Percentiles rank a stretch among this genome's conserved stretches.
Conservation (phyloP, 2,888 invertebrate genomes). For the Drosophila dives region DNA sequence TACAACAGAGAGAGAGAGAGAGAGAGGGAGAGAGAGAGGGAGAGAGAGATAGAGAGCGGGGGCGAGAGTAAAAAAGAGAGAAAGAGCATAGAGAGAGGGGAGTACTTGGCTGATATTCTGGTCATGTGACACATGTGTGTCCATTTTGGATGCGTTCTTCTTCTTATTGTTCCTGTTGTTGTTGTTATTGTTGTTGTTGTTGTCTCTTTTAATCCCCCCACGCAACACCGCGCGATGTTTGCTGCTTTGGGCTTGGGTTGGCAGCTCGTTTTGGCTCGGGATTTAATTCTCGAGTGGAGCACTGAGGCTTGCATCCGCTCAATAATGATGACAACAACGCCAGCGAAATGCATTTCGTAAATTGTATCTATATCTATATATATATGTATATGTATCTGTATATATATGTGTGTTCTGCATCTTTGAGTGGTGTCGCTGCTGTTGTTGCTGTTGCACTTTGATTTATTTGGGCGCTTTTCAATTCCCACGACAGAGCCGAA, state of each 20-base stretch:
- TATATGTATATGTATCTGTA: conserved; percentile 16
- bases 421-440: conserved; percentile 18
- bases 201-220: neutral
- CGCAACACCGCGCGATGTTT: conserved; percentile 8
- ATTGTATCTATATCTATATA: conserved; percentile 16
- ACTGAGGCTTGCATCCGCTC: conserved; percentile 76
- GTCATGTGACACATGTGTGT: conserved; percentile 56
- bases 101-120: conserved; percentile 15
- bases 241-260: conserved; percentile 29
- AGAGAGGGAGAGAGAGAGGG: too few relatives aligned
- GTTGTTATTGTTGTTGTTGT: neutral
- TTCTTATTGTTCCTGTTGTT: neutral
- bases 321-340: conserved; percentile 67
- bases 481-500: conserved; percentile 70
- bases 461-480: conserved; percentile 71
- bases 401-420: conserved; percentile 4
- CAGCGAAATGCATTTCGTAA: conserved; percentile 24
- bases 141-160: conserved; percentile 50
- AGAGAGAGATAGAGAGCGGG: neutral
- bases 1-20: neutral
- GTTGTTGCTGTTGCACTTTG: conserved; percentile 68
- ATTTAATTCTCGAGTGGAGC: conserved; percentile 58
- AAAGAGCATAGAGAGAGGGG: neutral
- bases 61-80: neutral
- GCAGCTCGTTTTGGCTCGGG: conserved; percentile 23